Percentiles rank a stretch among this genome's conserved stretches.
These are phyloP conservation scores for Channallabes apus DNA, from an alignment of 2,797 vertebrate species.

Conservation along the genomic window DNA sequence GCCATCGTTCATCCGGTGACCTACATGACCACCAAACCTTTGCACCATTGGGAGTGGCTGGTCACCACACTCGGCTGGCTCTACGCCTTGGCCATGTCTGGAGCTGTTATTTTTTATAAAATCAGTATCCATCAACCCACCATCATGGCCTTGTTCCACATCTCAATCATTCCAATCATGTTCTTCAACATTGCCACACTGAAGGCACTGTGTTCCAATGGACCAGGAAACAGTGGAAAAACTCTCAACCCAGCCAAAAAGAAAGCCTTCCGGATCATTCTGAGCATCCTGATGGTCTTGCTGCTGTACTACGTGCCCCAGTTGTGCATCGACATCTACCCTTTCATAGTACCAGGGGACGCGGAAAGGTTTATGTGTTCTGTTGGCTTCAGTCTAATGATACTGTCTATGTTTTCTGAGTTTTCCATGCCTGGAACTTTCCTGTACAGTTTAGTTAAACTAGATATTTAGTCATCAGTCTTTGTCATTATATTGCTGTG, in stretches of 20 bases:
- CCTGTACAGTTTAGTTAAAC: too few species aligned
- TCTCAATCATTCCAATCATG: not conserved
- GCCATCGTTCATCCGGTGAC: constrained; percentile 43
- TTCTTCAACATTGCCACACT: constrained; percentile 10
- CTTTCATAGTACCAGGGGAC: not conserved
- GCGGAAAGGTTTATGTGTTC: not conserved
- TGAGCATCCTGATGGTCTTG: constrained; percentile 19
- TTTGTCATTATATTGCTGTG: too few species aligned
- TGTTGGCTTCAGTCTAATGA: too few species aligned
- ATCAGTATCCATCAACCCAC: not conserved
- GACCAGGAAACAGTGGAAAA: not conserved
- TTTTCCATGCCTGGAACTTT: too few species aligned
- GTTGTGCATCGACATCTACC: not conserved
- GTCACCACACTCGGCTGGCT: too few species aligned
- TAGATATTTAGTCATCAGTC: too few species aligned
- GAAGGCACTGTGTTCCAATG: not conserved
- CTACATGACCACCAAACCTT: constrained; percentile 21
- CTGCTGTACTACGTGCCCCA: not conserved
- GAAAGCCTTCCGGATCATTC: constrained; percentile 24
- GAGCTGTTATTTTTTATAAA: not conserved
- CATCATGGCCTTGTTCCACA: constrained; percentile 1
- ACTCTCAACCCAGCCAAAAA: constrained; percentile 22
- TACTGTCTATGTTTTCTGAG: too few species aligned
- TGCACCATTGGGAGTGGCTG: not conserved
- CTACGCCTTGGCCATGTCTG: not conserved